These are phyloP conservation scores for Heteronetta atricapilla DNA, from an alignment of 2,113 vertebrate genomes.

Conservation along the genomic window DNA sequence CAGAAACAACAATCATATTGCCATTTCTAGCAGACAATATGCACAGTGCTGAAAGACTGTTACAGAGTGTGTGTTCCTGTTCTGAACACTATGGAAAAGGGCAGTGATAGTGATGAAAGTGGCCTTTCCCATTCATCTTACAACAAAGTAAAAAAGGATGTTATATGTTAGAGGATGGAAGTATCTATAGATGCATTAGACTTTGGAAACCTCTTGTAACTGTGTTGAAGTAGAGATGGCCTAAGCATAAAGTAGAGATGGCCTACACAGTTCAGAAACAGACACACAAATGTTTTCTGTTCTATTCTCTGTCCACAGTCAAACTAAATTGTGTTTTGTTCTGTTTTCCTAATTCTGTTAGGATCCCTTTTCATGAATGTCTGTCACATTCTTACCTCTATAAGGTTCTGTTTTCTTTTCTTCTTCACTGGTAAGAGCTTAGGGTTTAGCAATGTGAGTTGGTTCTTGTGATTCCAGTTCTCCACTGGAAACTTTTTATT, in stretches of 20 bases:
- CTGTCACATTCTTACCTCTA: background rate
- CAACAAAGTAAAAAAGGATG: background rate
- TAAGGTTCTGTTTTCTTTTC: background rate
- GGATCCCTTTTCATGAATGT: background rate
- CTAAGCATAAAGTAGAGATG: too few relatives aligned
- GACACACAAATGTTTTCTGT: background rate
- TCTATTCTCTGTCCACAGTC: background rate
- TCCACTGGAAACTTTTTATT: background rate
- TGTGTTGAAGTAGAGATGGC: background rate
- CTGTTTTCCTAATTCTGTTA: background rate
- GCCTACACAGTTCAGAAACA: background rate
- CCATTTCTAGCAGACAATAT: background rate
- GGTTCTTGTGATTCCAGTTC: background rate
- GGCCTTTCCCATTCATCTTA: background rate
- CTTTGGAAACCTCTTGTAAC: background rate
- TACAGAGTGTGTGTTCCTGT: background rate
- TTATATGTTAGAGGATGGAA: background rate
- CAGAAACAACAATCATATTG: background rate
- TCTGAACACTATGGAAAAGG: background rate
- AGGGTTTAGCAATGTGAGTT: background rate
- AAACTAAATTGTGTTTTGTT: background rate
- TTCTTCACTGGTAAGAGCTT: background rate
- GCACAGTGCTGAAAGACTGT: background rate
- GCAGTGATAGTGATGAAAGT: background rate
- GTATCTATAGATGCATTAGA: slow-evolving; percentile 1